Conservation (phyloP, 2,888 invertebrate genomes). For the Molanna angustata region DNA sequence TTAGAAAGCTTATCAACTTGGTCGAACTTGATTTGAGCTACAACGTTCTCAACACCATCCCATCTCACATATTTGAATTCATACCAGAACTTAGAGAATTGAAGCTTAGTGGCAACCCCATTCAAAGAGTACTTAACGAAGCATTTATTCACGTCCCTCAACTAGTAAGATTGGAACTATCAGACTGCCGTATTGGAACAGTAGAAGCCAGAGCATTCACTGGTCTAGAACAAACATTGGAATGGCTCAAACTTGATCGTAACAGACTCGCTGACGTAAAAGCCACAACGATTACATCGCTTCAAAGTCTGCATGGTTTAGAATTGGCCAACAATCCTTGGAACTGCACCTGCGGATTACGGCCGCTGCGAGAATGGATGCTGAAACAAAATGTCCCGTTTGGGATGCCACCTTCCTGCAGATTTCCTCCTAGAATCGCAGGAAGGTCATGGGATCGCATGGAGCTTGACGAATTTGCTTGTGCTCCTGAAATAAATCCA, state of each 20-base stretch:
- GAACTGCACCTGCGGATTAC: constrained; percentile 76
- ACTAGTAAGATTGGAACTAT: constrained; percentile 69
- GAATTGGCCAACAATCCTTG: constrained; percentile 78
- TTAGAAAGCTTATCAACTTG: constrained; percentile 74
- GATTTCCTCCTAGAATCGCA: constrained; percentile 60
- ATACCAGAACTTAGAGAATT: constrained; percentile 73
- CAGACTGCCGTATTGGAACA: constrained; percentile 66
- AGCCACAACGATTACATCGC: constrained; percentile 63
- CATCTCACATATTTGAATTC: constrained; percentile 69
- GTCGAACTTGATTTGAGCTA: constrained; percentile 79
- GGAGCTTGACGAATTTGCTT: constrained; percentile 77
- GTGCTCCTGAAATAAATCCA: constrained; percentile 67
- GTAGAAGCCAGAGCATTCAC: constrained; percentile 70
- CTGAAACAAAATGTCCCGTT: constrained; percentile 72
- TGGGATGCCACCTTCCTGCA: constrained; percentile 68
- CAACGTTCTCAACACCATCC: constrained; percentile 65
- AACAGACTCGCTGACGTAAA: constrained; percentile 68
- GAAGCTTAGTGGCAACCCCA: constrained; percentile 72
- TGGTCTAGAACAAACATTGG: constrained; percentile 68
- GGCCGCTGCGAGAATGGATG: constrained; percentile 79
- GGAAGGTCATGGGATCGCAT: constrained; percentile 72
- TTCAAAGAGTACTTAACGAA: constrained; percentile 65
- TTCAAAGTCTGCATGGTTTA: constrained; percentile 69
- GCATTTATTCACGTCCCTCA: constrained; percentile 66
- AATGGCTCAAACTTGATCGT: constrained; percentile 74